Conservation (phyloP, 2,113 vertebrate genomes). For the Calcarius ornatus region DNA sequence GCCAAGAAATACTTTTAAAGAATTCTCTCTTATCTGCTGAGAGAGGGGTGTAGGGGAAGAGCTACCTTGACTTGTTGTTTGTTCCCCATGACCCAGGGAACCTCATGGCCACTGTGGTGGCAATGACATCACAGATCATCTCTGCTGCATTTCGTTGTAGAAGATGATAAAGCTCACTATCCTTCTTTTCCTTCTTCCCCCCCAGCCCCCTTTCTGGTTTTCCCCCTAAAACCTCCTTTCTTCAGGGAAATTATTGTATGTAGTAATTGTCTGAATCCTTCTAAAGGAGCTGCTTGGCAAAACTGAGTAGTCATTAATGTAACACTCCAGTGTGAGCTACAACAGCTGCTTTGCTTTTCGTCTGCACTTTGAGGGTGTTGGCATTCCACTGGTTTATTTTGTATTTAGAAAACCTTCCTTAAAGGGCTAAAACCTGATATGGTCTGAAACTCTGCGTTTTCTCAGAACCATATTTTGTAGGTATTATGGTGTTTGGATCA, state of each 20-base stretch:
- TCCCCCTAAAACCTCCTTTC: not conserved
- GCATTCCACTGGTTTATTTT: not conserved
- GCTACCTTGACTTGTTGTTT: not conserved
- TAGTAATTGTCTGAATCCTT: not conserved
- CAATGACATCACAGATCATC: not conserved
- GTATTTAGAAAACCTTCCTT: not conserved
- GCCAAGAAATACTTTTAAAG: not conserved
- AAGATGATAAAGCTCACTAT: not conserved
- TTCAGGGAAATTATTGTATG: not conserved
- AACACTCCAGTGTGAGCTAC: not conserved
- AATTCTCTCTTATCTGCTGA: not conserved
- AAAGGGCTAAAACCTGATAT: not conserved
- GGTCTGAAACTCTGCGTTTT: not conserved
- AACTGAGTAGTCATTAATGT: not conserved
- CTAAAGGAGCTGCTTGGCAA: not conserved
- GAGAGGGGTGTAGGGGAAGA: not conserved
- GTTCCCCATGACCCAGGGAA: not conserved
- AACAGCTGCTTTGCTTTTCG: not conserved
- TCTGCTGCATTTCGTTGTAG: not conserved
- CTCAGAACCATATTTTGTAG: not conserved
- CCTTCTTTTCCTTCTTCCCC: accelerated
- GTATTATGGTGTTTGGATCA: not conserved
- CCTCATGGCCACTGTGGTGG: not conserved
- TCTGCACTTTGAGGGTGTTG: not conserved
- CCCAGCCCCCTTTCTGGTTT: accelerated